Conservation (phyloP, 2,888 invertebrate species). For the Drymonia ruficornis region DNA sequence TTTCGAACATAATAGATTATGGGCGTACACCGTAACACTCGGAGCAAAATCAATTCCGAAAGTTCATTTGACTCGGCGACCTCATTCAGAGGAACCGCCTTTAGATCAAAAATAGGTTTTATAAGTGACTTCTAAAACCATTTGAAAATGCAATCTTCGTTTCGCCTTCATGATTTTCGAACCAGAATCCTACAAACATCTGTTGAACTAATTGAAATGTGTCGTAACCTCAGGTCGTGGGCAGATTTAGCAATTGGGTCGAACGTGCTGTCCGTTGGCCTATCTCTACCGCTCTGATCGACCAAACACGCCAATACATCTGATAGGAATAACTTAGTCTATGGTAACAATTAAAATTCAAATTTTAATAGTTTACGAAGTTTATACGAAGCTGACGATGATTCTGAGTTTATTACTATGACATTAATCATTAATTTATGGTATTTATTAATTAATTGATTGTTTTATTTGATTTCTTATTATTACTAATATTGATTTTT, state of each 20-base stretch:
- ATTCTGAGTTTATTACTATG: too few relatives aligned
- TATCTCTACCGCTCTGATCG: conserved; percentile 29
- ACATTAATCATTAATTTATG: too few relatives aligned
- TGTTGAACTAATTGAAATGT: conserved; percentile 42
- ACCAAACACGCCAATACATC: conserved; percentile 33
- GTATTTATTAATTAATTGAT: too few relatives aligned
- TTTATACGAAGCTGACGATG: too few relatives aligned
- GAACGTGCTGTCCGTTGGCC: conserved; percentile 39
- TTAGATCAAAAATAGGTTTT: too few relatives aligned
- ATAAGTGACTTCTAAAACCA: not conserved
- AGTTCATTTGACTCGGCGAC: not conserved
- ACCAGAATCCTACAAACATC: conserved; percentile 1
- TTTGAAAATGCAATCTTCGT: not conserved
- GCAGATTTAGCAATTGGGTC: conserved; percentile 54
- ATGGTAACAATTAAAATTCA: too few relatives aligned
- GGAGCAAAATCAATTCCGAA: not conserved
- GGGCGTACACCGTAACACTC: not conserved
- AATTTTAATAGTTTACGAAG: too few relatives aligned
- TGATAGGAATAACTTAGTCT: conserved; percentile 29
- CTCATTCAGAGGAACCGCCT: not conserved
- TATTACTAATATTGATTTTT: too few relatives aligned
- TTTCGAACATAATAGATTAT: not conserved
- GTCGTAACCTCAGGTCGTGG: conserved; percentile 36
- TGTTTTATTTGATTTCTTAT: too few relatives aligned
- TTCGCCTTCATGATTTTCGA: not conserved